phyloP scores from a whole-genome alignment of 1,140 invertebrate species.

The Aphaenogaster ashmeadi region DNA sequence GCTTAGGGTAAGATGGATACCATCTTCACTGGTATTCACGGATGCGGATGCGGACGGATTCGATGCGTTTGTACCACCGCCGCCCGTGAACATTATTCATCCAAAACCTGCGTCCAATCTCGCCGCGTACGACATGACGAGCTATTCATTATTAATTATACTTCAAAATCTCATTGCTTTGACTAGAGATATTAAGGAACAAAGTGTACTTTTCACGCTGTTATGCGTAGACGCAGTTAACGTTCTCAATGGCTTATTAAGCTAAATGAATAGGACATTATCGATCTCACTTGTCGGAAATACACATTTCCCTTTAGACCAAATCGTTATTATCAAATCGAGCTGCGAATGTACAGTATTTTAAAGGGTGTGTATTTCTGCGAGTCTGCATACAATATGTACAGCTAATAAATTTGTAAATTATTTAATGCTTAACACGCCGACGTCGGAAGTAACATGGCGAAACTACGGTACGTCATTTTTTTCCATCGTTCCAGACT shows the following conservation, averaged over 20 bases:
- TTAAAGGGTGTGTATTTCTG: slow-evolving; percentile 34
- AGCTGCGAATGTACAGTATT: slow-evolving; percentile 23
- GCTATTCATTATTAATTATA: slow-evolving; percentile 72
- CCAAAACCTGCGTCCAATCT: slow-evolving; percentile 87
- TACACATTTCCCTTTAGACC: slow-evolving; percentile 37
- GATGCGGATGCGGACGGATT: slow-evolving; percentile 88
- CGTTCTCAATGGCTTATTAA: slow-evolving; percentile 73
- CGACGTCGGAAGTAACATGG: slow-evolving; percentile 75
- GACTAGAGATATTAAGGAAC: slow-evolving; percentile 75
- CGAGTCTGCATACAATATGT: slow-evolving; percentile 46
- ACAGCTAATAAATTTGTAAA: slow-evolving; percentile 81
- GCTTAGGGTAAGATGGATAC: slow-evolving; percentile 88
- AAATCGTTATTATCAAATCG: slow-evolving; percentile 1
- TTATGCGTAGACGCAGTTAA: slow-evolving; percentile 76
- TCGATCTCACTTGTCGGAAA: slow-evolving; percentile 26
- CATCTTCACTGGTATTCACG: slow-evolving; percentile 88
- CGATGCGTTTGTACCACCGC: slow-evolving; percentile 89
- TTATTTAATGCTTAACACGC: slow-evolving; percentile 81
- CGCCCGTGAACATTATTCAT: slow-evolving; percentile 90
- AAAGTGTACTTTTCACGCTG: slow-evolving; percentile 73
- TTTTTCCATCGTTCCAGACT: slow-evolving; percentile 10
- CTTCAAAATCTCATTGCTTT: slow-evolving; percentile 76
- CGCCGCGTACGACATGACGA: slow-evolving; percentile 77
- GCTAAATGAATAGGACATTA: slow-evolving; percentile 66
- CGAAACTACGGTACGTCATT: slow-evolving; percentile 54